A percentile compares a stretch with the other conserved stretches of the same genome.
Conservation (phyloP, 1,140 invertebrate genomes). For the Himalopsyche phryganea region DNA sequence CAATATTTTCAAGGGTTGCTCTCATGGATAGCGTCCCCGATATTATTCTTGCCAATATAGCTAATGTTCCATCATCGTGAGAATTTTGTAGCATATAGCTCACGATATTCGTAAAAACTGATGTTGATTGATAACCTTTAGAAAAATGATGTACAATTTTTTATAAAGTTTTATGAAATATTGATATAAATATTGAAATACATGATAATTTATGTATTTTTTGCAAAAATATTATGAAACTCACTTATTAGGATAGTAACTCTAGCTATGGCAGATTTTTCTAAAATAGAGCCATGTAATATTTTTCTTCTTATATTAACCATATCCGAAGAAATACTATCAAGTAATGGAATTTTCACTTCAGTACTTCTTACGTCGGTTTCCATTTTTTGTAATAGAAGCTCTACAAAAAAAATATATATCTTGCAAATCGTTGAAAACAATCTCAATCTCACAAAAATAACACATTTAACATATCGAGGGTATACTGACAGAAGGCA, state of each 20-base stretch:
- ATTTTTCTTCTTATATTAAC: conserved; percentile 40
- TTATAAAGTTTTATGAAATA: conserved; percentile 8
- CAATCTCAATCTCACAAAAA: no score
- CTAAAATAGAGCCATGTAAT: conserved; percentile 37
- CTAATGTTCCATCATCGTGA: conserved; percentile 50
- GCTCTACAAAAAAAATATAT: conserved; percentile 41
- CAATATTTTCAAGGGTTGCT: conserved; percentile 40
- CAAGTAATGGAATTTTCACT: conserved; percentile 40
- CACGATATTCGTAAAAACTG: conserved; percentile 52
- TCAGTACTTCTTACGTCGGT: conserved; percentile 49
- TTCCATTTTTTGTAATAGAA: conserved; percentile 58
- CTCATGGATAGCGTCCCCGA: conserved; percentile 47
- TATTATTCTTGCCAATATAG: conserved; percentile 53
- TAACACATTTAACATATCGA: no score
- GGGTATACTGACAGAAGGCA: no score
- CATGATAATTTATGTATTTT: no score
- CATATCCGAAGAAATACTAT: conserved; percentile 45
- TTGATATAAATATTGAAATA: conserved; percentile 1
- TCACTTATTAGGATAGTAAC: conserved; percentile 55
- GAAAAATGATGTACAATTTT: no score
- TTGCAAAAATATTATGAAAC: conserved; percentile 21
- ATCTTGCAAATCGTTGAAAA: no score
- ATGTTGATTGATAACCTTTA: conserved; percentile 54
- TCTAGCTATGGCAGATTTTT: conserved; percentile 50
- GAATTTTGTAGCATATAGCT: conserved; percentile 55